These are phyloP conservation scores for Pogonognathellus flavescens DNA, from an alignment of 1,140 invertebrate species.

Conservation along the genomic window DNA sequence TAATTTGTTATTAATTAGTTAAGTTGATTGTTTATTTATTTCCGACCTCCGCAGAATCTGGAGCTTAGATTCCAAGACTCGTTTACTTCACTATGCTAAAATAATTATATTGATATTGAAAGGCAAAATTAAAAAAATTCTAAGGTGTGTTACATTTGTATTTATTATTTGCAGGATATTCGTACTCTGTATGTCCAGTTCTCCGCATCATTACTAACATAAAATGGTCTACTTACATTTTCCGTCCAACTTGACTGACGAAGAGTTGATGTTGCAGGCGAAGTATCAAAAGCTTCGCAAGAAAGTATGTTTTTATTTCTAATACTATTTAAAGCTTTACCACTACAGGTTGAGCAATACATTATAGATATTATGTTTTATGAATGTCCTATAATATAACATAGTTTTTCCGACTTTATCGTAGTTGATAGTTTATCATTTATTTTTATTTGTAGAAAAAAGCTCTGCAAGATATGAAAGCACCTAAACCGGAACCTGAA, in stretches of 20 bases:
- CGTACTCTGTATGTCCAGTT: too few species aligned
- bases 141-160: too few species aligned
- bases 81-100: too few species aligned
- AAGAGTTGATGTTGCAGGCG: conserved; percentile 91
- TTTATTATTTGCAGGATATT: too few species aligned
- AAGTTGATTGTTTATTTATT: too few species aligned
- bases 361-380: too few species aligned
- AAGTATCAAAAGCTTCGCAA: conserved; percentile 95
- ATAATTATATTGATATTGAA: too few species aligned
- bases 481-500: conserved; percentile 89
- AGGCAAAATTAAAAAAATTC: too few species aligned
- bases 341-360: too few species aligned
- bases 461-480: conserved; percentile 87
- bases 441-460: conserved; percentile 80
- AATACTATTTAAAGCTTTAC: neutral
- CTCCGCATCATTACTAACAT: neutral
- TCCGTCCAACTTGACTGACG: conserved; percentile 90
- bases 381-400: neutral
- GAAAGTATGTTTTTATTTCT: conserved; percentile 76
- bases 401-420: neutral
- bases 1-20: too few species aligned
- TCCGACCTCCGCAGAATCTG: too few species aligned
- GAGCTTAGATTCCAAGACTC: too few species aligned
- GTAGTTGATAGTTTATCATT: neutral
- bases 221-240: conserved; percentile 93